Base-by-base conservation (phyloP, 2,797 vertebrate genomes). In the Synanceia verrucosa region DNA sequence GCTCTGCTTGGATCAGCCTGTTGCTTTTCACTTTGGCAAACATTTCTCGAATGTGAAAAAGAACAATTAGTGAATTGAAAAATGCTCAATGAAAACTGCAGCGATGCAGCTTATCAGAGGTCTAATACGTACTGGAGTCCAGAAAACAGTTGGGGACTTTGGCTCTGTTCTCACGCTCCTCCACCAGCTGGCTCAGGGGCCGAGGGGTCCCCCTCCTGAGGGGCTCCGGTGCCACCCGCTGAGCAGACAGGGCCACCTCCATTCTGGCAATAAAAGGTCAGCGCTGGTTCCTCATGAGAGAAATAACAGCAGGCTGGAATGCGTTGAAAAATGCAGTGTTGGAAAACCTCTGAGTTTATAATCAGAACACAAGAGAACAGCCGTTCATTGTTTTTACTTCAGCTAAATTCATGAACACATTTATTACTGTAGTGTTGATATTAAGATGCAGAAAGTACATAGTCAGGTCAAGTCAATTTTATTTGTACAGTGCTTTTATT, bases 71-170 rank as follows among this genome's bases (percentile, higher is more conserved):
- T 36, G 24, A 51, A 46, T 34, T 51, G 3, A 6, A 34, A 21
- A 48, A 11, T 14, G 14, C 10, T 23, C 23, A 36, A 37, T 9
- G 60, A 8, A 46, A 60, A 58, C 51, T 24, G 8, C 8, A 47
- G 9, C 24, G 55, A 48, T 31, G 51, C 8, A 57, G 1, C n/a
- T 7, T 29, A 5, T 62, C 41, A 29, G 19, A 44, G 16, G 0
- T 26, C 36, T 48, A 24, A 44, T 51, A 51, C 65, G 85, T 94
- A 98, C 97, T 97, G 50, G 96, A 93, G 73, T 98, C 95, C 19
- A 97, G 87, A 16, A 97, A 93, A 80, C 96, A 94, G 88, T 95
- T 86, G 16, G 96, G 95, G 8, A 94, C 83, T 48, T 64, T 83
- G 37, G 2, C 43, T 73, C 82, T 83, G 78, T 73, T 91, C 51